Evolutionary conservation across 2,113 vertebrate genomes (phyloP).

Genomic region (Ictalurus punctatus): DNA sequence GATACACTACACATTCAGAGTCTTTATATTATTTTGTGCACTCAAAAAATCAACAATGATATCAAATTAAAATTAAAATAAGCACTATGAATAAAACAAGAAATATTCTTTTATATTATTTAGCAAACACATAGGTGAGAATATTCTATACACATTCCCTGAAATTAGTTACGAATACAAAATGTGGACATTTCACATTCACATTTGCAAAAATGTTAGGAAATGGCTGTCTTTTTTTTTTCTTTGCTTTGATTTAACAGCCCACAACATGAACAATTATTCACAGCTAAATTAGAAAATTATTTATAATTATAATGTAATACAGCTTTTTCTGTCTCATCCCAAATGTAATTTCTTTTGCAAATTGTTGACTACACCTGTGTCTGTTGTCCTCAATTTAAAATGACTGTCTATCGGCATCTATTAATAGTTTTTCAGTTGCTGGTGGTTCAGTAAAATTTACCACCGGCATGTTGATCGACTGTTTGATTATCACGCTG

Average conservation of each 20-base stretch:
- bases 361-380: neutral
- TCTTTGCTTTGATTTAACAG: neutral
- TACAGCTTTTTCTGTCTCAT: neutral
- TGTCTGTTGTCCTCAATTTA: neutral
- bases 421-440: neutral
- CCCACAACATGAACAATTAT: neutral
- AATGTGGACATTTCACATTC: neutral
- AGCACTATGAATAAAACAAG: neutral
- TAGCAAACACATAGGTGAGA: neutral
- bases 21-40: neutral
- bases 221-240: neutral
- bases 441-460: neutral
- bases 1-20: neutral
- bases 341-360: neutral
- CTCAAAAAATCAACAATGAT: neutral
- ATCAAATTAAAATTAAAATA: neutral
- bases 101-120: neutral
- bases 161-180: neutral
- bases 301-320: neutral
- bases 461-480: neutral
- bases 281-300: neutral
- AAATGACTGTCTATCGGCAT: neutral
- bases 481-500: neutral
- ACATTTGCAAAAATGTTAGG: neutral
- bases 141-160: neutral